Conservation (phyloP, 2,888 invertebrate genomes). For the Drosophila mulleri region DNA sequence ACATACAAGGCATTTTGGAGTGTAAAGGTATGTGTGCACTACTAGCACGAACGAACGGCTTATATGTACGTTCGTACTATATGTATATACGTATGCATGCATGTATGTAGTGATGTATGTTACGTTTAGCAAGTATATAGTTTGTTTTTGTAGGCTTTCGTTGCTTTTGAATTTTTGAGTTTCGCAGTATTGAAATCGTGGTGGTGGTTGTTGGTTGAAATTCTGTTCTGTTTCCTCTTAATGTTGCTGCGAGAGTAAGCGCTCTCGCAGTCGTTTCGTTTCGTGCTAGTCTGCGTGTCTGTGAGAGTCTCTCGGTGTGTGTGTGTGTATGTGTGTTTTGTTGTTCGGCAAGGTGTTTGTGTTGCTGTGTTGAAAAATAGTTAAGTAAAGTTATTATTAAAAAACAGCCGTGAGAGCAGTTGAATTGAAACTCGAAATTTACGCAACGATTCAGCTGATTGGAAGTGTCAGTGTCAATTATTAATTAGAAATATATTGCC, state of each 20-base stretch:
- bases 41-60: conserved; percentile 32
- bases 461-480: conserved; percentile 8
- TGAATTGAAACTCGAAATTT: conserved; percentile 25
- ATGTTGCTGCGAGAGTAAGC: conserved; percentile 42
- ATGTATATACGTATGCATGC: not conserved
- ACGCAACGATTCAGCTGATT: conserved; percentile 31
- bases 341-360: conserved; percentile 61
- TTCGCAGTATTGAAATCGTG: conserved; percentile 83
- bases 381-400: conserved; percentile 68
- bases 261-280: conserved; percentile 30
- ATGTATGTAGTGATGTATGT: conserved; percentile 18
- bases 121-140: conserved; percentile 48
- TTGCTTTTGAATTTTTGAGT: conserved; percentile 78
- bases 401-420: conserved; percentile 42
- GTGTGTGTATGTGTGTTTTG: conserved; percentile 43
- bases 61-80: conserved; percentile 16
- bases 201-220: conserved; percentile 74
- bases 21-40: conserved; percentile 13
- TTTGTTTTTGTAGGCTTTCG: conserved; percentile 79
- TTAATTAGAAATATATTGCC: conserved; percentile 6
- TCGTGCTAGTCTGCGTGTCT: conserved; percentile 23
- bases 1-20: not conserved
- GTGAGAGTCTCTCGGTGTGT: conserved; percentile 18
- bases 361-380: conserved; percentile 66
- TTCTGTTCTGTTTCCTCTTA: conserved; percentile 58